These are phyloP conservation scores for Pionites leucogaster DNA, from an alignment of 2,113 vertebrate species.

Conservation along the genomic window DNA sequence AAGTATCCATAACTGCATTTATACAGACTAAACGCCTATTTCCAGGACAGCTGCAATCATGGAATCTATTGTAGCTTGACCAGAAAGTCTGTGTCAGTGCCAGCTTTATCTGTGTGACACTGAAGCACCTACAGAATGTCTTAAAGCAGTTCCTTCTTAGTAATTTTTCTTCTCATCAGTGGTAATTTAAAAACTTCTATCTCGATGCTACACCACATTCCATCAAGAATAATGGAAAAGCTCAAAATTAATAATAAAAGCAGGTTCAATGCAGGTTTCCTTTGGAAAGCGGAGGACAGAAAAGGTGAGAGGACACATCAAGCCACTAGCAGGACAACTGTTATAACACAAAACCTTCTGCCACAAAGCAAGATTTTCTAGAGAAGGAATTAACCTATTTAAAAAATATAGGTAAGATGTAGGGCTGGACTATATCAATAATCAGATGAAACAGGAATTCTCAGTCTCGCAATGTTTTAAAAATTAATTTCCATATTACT, in stretches of 20 bases:
- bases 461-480: background rate
- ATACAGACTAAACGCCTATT: background rate
- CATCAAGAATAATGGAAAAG: slow-evolving; percentile 44
- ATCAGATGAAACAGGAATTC: background rate
- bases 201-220: slow-evolving; percentile 10
- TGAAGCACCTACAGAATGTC: slow-evolving; percentile 14
- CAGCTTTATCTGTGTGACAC: background rate
- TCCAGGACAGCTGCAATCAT: background rate
- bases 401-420: background rate
- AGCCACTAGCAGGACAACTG: background rate
- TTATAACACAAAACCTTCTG: background rate
- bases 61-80: slow-evolving; percentile 5
- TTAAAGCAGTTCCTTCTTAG: slow-evolving; percentile 14
- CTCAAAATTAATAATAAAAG: slow-evolving; percentile 47
- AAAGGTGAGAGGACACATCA: background rate
- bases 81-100: background rate
- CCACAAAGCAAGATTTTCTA: background rate
- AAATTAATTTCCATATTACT: background rate
- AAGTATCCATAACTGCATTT: slow-evolving; percentile 22
- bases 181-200: slow-evolving; percentile 42
- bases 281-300: background rate
- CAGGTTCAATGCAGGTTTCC: background rate
- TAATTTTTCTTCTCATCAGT: slow-evolving; percentile 45
- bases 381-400: background rate
- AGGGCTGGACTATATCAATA: background rate